Evolutionary conservation across 2,797 vertebrate species (phyloP).

Genomic region (Danionella dracula): DNA sequence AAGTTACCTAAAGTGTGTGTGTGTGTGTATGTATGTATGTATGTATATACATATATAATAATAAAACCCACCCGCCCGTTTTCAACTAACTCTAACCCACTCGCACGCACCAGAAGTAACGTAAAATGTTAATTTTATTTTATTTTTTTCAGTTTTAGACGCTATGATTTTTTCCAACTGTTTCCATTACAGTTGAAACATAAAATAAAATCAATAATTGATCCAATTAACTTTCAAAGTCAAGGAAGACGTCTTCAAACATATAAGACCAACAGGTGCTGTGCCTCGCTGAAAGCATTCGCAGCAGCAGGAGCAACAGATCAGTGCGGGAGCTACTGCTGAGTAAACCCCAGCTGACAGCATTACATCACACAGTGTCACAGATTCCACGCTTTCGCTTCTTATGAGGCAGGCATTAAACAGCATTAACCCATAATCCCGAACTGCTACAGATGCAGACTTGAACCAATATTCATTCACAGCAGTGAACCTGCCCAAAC

Average conservation of each 20-base stretch:
- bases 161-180: no score
- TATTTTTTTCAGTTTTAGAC: no score
- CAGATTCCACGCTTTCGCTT: slow-evolving; percentile 33
- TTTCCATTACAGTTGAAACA: no score
- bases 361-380: slow-evolving; percentile 18
- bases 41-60: no score
- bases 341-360: slow-evolving; percentile 27
- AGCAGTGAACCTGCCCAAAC: slow-evolving; percentile 58
- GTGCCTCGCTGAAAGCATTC: background rate
- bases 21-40: no score
- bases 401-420: slow-evolving; percentile 46
- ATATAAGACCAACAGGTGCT: background rate
- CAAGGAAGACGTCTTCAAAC: background rate
- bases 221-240: no score
- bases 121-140: no score
- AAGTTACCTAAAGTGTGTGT: no score
- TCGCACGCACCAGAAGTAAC: no score
- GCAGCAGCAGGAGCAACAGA: background rate
- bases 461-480: slow-evolving; percentile 54
- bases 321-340: background rate
- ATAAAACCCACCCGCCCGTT: no score
- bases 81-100: no score
- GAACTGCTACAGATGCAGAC: slow-evolving; percentile 64
- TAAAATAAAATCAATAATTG: no score
- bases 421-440: slow-evolving; percentile 52